A percentile compares a stretch with the other conserved stretches of the same genome.
phyloP scores from a whole-genome alignment of 2,797 vertebrate species.

The Thalassophryne amazonica region DNA sequence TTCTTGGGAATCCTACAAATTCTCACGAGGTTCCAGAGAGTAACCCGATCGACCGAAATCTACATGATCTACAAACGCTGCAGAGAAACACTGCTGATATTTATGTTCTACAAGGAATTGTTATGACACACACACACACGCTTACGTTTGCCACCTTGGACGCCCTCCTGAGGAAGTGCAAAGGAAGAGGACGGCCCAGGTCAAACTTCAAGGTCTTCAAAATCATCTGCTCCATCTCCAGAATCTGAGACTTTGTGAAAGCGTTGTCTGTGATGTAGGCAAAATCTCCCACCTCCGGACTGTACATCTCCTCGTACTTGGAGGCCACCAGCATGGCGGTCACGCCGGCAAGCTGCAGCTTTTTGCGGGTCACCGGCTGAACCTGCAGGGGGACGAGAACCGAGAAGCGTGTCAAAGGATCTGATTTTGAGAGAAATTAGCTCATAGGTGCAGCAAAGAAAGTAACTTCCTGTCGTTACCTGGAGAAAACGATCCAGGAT shows the following conservation, averaged over 20 bases:
- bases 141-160: constrained; percentile 90
- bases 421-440: too few relatives aligned
- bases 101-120: too few relatives aligned
- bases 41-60: too few relatives aligned
- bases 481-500: constrained; percentile 92
- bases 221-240: constrained; percentile 88
- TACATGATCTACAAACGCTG: too few relatives aligned
- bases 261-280: constrained; percentile 93
- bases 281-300: constrained; percentile 87
- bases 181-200: constrained; percentile 88
- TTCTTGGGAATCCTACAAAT: too few relatives aligned
- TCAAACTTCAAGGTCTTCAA: constrained; percentile 84
- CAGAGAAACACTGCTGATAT: too few relatives aligned
- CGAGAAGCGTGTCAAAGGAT: too few relatives aligned
- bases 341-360: constrained; percentile 90
- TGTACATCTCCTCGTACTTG: constrained; percentile 93
- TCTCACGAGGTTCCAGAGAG: too few relatives aligned
- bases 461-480: constrained; percentile 42
- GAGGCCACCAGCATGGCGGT: constrained; percentile 90
- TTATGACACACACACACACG: too few relatives aligned
- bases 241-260: constrained; percentile 83
- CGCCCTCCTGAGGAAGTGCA: constrained; percentile 91
- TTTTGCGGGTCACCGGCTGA: constrained; percentile 85
- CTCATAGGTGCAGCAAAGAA: rapidly evolving
- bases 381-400: too few relatives aligned